Conservation (phyloP, 2,113 vertebrate genomes). For the Siniperca knerii region DNA sequence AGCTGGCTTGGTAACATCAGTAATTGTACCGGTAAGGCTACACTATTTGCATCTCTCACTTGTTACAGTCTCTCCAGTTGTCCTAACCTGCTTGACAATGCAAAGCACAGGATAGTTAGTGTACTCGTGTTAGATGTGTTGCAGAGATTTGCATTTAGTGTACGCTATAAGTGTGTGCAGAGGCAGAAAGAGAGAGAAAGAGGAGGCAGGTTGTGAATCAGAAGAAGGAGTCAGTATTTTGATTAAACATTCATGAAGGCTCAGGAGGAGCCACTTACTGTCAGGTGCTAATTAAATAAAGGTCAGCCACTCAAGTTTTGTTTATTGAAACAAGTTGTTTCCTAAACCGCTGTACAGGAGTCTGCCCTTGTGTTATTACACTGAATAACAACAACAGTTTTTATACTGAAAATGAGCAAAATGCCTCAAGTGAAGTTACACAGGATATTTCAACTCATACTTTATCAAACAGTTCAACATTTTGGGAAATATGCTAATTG, state of each 20-base stretch:
- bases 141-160: constrained; percentile 54
- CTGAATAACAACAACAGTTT: not conserved
- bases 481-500: not conserved
- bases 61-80: constrained; percentile 60
- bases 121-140: constrained; percentile 25
- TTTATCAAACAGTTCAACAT: not conserved
- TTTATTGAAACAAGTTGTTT: constrained; percentile 74
- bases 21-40: constrained; percentile 54
- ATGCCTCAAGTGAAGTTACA: not conserved
- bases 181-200: not conserved
- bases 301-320: constrained; percentile 72
- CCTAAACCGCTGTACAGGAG: constrained; percentile 36
- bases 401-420: not conserved
- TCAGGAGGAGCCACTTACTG: constrained; percentile 65
- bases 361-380: constrained; percentile 6
- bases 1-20: constrained; percentile 60
- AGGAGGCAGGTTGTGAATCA: constrained; percentile 60
- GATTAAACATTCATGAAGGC: constrained; percentile 78
- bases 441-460: not conserved
- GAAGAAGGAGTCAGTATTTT: constrained; percentile 63
- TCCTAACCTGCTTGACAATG: constrained; percentile 69
- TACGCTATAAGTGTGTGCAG: constrained; percentile 9
- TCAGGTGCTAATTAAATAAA: constrained; percentile 79
- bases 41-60: constrained; percentile 33
- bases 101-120: constrained; percentile 44